A percentile compares a stretch with the other conserved stretches of the same genome.
Evolutionary conservation across 2,888 invertebrate species (phyloP).

Genomic region (Blera fallax): DNA sequence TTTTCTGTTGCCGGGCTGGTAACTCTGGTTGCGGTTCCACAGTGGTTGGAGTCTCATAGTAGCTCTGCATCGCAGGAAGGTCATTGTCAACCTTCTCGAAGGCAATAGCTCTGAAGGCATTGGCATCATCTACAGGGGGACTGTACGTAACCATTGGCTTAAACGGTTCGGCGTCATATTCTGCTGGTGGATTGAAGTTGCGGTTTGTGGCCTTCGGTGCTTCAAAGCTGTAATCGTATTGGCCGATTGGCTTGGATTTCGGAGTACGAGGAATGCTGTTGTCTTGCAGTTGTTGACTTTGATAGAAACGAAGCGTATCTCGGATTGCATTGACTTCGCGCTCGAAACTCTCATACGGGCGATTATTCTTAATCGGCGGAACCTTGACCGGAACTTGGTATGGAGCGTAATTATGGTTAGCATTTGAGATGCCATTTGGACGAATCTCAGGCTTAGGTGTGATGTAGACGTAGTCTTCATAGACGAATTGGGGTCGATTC

Average conservation of each 20-base stretch:
- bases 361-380: conserved; percentile 61
- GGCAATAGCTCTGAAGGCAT: conserved; percentile 80
- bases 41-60: conserved; percentile 40
- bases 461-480: conserved; percentile 79
- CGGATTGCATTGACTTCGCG: conserved; percentile 86
- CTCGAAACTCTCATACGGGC: conserved; percentile 83
- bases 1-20: conserved; percentile 76
- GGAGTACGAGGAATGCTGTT: conserved; percentile 78
- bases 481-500: conserved; percentile 74
- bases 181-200: conserved; percentile 77
- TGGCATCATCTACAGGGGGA: conserved; percentile 79
- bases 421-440: conserved; percentile 75
- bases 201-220: conserved; percentile 80
- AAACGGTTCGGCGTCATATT: conserved; percentile 85
- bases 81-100: conserved; percentile 83
- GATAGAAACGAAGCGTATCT: conserved; percentile 86
- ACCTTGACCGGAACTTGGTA: conserved; percentile 60
- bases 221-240: conserved; percentile 90
- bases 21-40: conserved; percentile 61
- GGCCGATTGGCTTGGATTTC: conserved; percentile 83
- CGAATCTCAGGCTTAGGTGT: conserved; percentile 84
- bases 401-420: conserved; percentile 53
- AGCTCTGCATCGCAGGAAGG: conserved; percentile 39
- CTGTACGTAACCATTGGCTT: conserved; percentile 85
- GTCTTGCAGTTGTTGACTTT: conserved; percentile 83